These are phyloP conservation scores for Pithys albifrons DNA, from an alignment of 2,113 vertebrate species.

Conservation along the genomic window DNA sequence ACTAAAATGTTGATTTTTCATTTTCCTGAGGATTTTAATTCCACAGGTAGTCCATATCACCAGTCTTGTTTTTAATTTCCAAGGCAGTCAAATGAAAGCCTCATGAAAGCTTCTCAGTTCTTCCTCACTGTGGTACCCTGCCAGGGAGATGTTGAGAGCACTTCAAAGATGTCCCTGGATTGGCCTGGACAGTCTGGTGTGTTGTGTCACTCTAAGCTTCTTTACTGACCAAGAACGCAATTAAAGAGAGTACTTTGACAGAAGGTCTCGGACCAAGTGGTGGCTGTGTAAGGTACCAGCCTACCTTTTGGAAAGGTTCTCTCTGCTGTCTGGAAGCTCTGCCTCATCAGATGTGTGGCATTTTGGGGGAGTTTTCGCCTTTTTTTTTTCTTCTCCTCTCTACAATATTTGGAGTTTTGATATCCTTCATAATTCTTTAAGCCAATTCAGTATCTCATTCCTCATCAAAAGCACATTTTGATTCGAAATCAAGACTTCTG, in stretches of 20 bases:
- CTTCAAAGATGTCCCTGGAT: rapidly evolving
- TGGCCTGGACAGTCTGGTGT: background rate
- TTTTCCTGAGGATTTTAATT: background rate
- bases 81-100: background rate
- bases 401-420: background rate
- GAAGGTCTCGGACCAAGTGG: background rate
- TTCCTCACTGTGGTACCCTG: background rate
- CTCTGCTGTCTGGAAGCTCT: background rate
- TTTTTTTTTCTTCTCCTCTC: background rate
- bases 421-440: background rate
- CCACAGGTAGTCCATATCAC: background rate
- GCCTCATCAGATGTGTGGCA: background rate
- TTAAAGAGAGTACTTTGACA: background rate
- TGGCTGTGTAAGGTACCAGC: background rate
- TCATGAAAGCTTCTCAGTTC: background rate
- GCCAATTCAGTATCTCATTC: background rate
- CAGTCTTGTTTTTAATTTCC: background rate
- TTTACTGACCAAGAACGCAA: background rate
- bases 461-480: background rate
- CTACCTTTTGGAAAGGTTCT: background rate
- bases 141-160: background rate
- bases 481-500: background rate
- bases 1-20: background rate
- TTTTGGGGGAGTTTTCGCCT: background rate
- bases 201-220: background rate